These are phyloP conservation scores for Rhynchotus rufescens DNA, from an alignment of 2,797 vertebrate genomes.

Conservation along the genomic window DNA sequence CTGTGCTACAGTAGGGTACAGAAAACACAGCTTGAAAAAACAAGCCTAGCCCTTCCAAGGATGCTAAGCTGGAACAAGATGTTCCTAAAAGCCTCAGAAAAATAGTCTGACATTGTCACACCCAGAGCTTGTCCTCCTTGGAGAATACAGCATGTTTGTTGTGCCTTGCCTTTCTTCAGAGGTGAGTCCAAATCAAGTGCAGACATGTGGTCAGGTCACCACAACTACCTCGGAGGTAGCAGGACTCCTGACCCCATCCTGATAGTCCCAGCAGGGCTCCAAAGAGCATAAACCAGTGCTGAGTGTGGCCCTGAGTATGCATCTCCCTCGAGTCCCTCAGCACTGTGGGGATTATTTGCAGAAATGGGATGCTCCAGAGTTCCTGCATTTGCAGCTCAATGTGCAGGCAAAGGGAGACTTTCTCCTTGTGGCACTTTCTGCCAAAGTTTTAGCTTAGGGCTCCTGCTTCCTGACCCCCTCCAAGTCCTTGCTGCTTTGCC, in stretches of 20 bases:
- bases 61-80: background rate
- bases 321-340: background rate
- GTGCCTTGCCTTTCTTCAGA: conserved; percentile 2
- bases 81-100: background rate
- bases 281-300: background rate
- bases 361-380: background rate
- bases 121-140: background rate
- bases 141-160: background rate
- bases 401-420: background rate
- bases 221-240: background rate
- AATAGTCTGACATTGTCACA: background rate
- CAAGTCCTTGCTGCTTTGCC: background rate
- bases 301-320: background rate
- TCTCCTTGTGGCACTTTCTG: background rate
- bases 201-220: background rate
- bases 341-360: background rate
- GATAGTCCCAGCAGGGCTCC: background rate
- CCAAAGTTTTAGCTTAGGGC: background rate
- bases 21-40: background rate
- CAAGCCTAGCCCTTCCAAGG: background rate
- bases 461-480: background rate
- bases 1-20: background rate
- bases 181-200: conserved; percentile 26
- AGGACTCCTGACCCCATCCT: background rate
- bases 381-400: background rate